These are phyloP conservation scores for Eretmocerus hayati DNA, from an alignment of 2,888 invertebrate genomes.

Conservation along the genomic window DNA sequence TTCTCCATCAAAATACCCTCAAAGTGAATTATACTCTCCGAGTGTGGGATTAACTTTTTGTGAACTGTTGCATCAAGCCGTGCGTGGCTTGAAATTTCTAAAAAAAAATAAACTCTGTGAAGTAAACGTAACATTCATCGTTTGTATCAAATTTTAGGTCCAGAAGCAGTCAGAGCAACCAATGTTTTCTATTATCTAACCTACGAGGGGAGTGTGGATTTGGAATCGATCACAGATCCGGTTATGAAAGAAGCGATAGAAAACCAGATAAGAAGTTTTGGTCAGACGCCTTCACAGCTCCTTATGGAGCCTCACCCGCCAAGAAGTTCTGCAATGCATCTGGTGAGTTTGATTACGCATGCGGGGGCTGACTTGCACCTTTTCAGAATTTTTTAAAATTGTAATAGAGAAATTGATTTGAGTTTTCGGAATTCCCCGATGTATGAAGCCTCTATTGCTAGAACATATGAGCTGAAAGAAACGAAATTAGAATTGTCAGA, in stretches of 20 bases:
- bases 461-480: too few species aligned
- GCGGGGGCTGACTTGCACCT: not conserved
- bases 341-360: constrained; percentile 51
- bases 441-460: too few species aligned
- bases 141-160: constrained; percentile 67
- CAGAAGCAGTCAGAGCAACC: constrained; percentile 93
- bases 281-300: constrained; percentile 96
- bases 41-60: too few species aligned
- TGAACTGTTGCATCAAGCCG: too few species aligned
- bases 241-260: constrained; percentile 90
- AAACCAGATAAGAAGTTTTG: constrained; percentile 96
- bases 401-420: not conserved
- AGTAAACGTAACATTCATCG: too few species aligned
- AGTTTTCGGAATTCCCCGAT: not conserved
- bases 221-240: constrained; percentile 82
- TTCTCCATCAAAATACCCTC: too few species aligned
- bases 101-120: too few species aligned
- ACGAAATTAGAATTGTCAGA: too few species aligned
- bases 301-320: constrained; percentile 98
- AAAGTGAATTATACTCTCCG: too few species aligned
- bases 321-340: constrained; percentile 88
- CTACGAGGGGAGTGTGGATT: constrained; percentile 94
- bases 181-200: constrained; percentile 99
- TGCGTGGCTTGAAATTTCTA: too few species aligned
- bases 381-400: not conserved